These are phyloP conservation scores for Neotoxoptera formosana DNA, from an alignment of 1,140 invertebrate species.

Conservation along the genomic window DNA sequence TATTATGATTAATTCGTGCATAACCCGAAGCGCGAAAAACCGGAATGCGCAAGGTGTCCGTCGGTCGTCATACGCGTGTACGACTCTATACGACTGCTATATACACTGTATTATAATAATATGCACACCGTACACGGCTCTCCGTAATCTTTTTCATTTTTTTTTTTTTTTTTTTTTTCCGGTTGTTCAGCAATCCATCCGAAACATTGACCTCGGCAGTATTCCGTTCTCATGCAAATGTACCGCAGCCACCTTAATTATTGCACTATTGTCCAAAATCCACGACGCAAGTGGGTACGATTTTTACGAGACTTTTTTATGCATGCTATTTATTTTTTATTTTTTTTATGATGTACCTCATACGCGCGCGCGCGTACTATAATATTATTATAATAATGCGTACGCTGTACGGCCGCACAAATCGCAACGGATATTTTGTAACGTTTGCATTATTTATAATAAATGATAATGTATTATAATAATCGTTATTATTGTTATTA, in stretches of 20 bases:
- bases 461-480: constrained; percentile 49
- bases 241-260: constrained; percentile 50
- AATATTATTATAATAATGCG: too few relatives aligned
- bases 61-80: constrained; percentile 37
- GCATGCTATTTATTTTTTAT: neutral
- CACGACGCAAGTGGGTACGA: constrained; percentile 5
- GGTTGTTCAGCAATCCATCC: constrained; percentile 56
- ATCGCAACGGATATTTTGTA: constrained; percentile 1
- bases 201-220: constrained; percentile 55
- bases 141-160: constrained; percentile 34
- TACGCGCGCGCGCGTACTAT: too few relatives aligned
- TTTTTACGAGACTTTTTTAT: constrained; percentile 30
- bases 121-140: neutral
- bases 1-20: constrained; percentile 53
- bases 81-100: too few relatives aligned
- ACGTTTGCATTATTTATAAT: constrained; percentile 48
- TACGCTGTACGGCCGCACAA: neutral
- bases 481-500: constrained; percentile 52
- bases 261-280: constrained; percentile 51
- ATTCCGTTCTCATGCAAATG: constrained; percentile 57
- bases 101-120: neutral
- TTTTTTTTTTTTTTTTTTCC: too few relatives aligned
- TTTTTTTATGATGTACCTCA: neutral
- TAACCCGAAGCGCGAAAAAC: constrained; percentile 50
- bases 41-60: constrained; percentile 55